Evolutionary conservation across 2,888 invertebrate genomes (phyloP), one percentile per base, ranked within the genome.

Genomic region (Xylota segnis): DNA sequence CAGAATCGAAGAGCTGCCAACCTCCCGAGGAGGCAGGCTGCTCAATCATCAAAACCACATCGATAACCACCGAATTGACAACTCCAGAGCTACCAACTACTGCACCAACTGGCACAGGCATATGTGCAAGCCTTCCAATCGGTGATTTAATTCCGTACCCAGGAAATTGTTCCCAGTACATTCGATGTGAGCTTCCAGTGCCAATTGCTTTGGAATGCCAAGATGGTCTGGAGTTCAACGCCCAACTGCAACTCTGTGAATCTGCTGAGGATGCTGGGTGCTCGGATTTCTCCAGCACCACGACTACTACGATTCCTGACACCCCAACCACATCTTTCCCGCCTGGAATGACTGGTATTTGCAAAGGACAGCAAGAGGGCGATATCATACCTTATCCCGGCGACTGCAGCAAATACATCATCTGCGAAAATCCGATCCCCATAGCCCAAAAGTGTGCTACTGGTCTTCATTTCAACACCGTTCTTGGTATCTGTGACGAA

Each of bases 191-290:
- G 0, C 66, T 76, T 6, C 90, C 90, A 0, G 92, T 91, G 32
- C 89, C 89, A 47, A 91, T 90, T 86, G 93, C 93, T 56, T 94
- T 94, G 65, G 94, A 94, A 16, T 94, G 94, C 54, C 93, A 93
- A 9, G 92, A 93, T 0, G 93, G 93, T 16, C 92, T 93, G 10
- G 94, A 93, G 12, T 94, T 90, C 32, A 90, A 88, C 65, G 88
- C 83, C 1, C 27, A 63, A 0, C 58, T 83, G 1, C 72, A 89
- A 45, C 59, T 88, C n/a, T 91, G 91, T 45, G 89, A 90, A 4
- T 83, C 82, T 16, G 88, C 89, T 45, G 74, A 87, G 16, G 65
- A 87, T 9, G 90, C 90, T 23, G 89, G 89, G 40, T 91, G 91
- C 40, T 83, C 93, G 92, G 93, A 93, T 0, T 16, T 16, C 6